Conservation (phyloP, 2,113 vertebrate genomes). For the Seriola rivoliana region DNA sequence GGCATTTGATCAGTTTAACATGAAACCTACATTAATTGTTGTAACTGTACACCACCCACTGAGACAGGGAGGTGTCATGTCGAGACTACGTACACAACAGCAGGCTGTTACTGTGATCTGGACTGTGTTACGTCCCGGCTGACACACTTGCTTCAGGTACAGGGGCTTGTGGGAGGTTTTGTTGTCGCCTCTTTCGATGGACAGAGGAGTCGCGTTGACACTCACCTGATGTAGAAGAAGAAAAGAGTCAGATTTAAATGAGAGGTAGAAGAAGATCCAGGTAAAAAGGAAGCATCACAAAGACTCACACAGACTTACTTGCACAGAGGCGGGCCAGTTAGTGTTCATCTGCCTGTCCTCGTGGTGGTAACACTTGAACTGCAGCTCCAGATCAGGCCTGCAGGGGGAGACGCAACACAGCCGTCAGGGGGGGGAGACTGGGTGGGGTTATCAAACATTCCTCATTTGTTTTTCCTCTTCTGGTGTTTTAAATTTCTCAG, state of each 20-base stretch:
- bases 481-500: constrained; percentile 19
- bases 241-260: too few relatives aligned
- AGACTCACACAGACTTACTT: constrained; percentile 84
- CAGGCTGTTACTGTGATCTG: constrained; percentile 98
- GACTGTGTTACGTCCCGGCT: constrained; percentile 95
- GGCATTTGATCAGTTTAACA: background rate
- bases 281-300: too few relatives aligned
- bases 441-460: constrained; percentile 61
- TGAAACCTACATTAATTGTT: background rate
- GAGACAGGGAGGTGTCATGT: background rate
- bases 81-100: constrained; percentile 89
- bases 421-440: constrained; percentile 1
- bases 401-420: constrained; percentile 43
- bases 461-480: constrained; percentile 43
- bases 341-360: constrained; percentile 98
- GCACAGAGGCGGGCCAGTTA: constrained; percentile 96
- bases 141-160: constrained; percentile 96
- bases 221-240: constrained; percentile 81
- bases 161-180: constrained; percentile 97
- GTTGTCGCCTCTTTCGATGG: constrained; percentile 95
- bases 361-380: constrained; percentile 98
- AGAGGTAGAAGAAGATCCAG: background rate
- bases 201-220: constrained; percentile 93
- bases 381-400: constrained; percentile 96
- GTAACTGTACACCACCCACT: background rate